phyloP scores from a whole-genome alignment of 2,888 invertebrate species.

The Caenorhabditis sp. region DNA sequence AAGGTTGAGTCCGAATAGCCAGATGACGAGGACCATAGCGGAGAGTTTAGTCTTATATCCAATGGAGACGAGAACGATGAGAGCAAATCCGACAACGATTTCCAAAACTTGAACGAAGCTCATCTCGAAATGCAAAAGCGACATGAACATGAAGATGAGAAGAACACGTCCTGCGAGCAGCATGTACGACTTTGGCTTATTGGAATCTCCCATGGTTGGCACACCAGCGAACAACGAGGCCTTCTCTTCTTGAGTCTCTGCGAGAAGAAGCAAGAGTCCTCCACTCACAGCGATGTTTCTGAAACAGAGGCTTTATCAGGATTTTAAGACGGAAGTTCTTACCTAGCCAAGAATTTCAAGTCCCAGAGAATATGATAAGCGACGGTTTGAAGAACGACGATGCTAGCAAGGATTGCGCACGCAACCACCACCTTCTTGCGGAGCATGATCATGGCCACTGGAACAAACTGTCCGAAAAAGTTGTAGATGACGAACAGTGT shows the following conservation, averaged over 20 bases:
- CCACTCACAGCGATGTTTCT: constrained; percentile 97
- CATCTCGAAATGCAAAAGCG: constrained; percentile 94
- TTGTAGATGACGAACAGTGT: constrained; percentile 96
- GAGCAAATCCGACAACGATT: constrained; percentile 92
- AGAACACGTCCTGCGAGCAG: constrained; percentile 96
- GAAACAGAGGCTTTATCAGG: constrained; percentile 21
- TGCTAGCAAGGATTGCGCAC: constrained; percentile 94
- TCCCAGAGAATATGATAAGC: constrained; percentile 95
- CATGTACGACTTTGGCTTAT: constrained; percentile 92
- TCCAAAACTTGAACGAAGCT: constrained; percentile 89
- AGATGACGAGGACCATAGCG: constrained; percentile 93
- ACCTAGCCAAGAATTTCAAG: constrained; percentile 92
- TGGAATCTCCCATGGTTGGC: constrained; percentile 87
- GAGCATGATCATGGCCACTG: constrained; percentile 95
- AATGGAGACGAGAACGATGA: constrained; percentile 96
- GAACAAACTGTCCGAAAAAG: constrained; percentile 95
- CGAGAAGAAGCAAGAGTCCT: constrained; percentile 94
- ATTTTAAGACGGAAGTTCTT: constrained; percentile 2
- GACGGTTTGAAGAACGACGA: constrained; percentile 92
- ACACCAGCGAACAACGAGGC: constrained; percentile 93
- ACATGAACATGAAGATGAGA: constrained; percentile 98
- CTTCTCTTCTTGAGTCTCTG: constrained; percentile 87
- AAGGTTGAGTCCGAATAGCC: constrained; percentile 92
- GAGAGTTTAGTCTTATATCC: constrained; percentile 99
- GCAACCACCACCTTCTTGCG: constrained; percentile 89